Conservation (phyloP, 2,888 invertebrate genomes). For the Saturnia japonica region DNA sequence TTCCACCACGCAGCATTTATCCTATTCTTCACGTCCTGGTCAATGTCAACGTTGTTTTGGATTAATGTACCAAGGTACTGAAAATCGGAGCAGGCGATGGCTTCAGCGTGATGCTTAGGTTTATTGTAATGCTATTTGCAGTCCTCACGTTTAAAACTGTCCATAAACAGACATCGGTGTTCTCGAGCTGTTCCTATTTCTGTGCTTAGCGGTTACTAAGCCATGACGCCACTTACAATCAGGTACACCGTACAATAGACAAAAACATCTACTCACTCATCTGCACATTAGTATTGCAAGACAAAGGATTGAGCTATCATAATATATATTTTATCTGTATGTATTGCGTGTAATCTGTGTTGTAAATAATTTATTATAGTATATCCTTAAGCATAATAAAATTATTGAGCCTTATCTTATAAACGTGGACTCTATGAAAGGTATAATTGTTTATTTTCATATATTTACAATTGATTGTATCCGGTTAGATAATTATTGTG, state of each 20-base stretch:
- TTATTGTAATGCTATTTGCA: neutral
- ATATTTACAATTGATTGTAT: neutral
- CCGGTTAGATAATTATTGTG: neutral
- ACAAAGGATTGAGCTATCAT: neutral
- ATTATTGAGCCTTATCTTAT: slow-evolving; percentile 1
- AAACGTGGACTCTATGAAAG: neutral
- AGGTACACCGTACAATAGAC: neutral
- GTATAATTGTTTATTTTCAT: neutral
- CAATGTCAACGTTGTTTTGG: too few relatives aligned
- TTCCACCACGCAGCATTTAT: too few relatives aligned
- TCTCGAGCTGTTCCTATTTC: neutral
- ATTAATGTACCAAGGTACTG: too few relatives aligned
- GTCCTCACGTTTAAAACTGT: too few relatives aligned
- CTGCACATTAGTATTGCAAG: neutral
- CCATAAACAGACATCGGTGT: too few relatives aligned
- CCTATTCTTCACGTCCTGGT: too few relatives aligned
- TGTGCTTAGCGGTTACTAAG: too few relatives aligned
- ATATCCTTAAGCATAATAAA: neutral
- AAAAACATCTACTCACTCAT: neutral
- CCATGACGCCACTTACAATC: neutral
- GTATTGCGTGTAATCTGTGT: neutral
- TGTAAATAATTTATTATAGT: neutral
- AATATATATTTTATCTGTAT: neutral
- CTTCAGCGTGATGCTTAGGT: neutral
- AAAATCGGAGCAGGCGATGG: too few relatives aligned